Evolutionary conservation across 1,140 invertebrate genomes (phyloP), one percentile per base, ranked within the genome.

Genomic region (Antheraea pernyi): DNA sequence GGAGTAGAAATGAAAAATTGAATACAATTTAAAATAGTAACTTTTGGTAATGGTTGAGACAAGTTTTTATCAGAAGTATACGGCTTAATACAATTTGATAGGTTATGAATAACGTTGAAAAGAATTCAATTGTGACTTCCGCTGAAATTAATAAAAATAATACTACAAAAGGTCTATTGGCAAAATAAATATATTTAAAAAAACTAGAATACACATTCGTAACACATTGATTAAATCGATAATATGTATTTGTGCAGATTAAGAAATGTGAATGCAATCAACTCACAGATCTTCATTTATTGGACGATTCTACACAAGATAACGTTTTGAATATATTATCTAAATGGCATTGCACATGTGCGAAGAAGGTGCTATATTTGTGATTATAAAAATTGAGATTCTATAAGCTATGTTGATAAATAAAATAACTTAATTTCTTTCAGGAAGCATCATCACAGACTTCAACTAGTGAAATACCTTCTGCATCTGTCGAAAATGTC

Each of bases 211-310:
- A 30, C 22, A 1, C 4, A 30, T 30, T 30, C 22, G 22, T 30
- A 30, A 30, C 22, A 4, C 4, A 30, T 2, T 2, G 1, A 4
- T 2, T 30, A 30, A 30, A 30, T 30, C 22, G 4, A 30, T 30
- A 30, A 30, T 30, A 30, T 30, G 22, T 30, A 30, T 19, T 53
- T 65, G 16, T 82, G 59, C 74, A 91, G 89, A 81, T 90, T 19
- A 86, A 86, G 74, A 90, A 88, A 79, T 92, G 90, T 70, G 88
- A 92, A 83, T 92, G 90, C 65, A 89, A 91, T 75, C 83, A 79
- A 60, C 68, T 89, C 7, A 88, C 79, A 10, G 86, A 92, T 77
- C 78, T 91, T 19, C 78, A 84, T 74, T 74, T 88, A 68, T 71
- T 90, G 19, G 89, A 90, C 65, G 90, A 92, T 74, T 78, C 82